Evolutionary conservation across 2,888 invertebrate genomes (phyloP).

Genomic region (Osedax frankpressi): DNA sequence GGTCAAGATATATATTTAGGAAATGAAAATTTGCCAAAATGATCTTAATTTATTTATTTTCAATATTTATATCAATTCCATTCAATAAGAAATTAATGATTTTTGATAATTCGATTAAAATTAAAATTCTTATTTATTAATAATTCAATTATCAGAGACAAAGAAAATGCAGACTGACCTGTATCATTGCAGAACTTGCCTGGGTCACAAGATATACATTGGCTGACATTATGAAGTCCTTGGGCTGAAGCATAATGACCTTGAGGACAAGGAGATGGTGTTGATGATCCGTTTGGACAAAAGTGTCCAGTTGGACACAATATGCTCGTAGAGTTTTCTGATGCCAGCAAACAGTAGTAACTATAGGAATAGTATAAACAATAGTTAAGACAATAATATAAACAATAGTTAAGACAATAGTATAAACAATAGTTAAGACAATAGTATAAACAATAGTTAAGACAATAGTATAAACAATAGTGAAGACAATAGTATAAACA

Average conservation of each 20-base stretch:
- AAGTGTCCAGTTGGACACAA: slow-evolving; percentile 35
- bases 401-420: neutral
- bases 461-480: neutral
- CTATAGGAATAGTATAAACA: slow-evolving; percentile 26
- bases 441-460: neutral
- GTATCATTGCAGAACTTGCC: slow-evolving; percentile 43
- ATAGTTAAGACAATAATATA: neutral
- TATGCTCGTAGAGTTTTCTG: slow-evolving; percentile 31
- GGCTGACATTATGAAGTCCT: slow-evolving; percentile 31
- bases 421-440: neutral
- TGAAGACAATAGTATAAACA: neutral
- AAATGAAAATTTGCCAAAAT: too few species aligned
- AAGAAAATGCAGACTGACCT: slow-evolving; percentile 32
- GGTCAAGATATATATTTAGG: too few species aligned
- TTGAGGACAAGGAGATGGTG: slow-evolving; percentile 33
- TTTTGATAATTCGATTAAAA: too few species aligned
- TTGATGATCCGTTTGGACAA: slow-evolving; percentile 33
- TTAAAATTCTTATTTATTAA: too few species aligned
- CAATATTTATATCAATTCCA: too few species aligned
- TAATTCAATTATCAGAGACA: too few species aligned
- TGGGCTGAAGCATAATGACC: slow-evolving; percentile 35
- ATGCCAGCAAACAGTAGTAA: slow-evolving; percentile 37
- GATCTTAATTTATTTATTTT: too few species aligned
- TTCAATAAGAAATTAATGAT: too few species aligned
- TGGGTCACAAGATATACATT: slow-evolving; percentile 36